Percentiles rank a stretch among this genome's conserved stretches.
These are phyloP conservation scores for Eristalis intricaria DNA, from an alignment of 2,888 invertebrate genomes.

Conservation along the genomic window DNA sequence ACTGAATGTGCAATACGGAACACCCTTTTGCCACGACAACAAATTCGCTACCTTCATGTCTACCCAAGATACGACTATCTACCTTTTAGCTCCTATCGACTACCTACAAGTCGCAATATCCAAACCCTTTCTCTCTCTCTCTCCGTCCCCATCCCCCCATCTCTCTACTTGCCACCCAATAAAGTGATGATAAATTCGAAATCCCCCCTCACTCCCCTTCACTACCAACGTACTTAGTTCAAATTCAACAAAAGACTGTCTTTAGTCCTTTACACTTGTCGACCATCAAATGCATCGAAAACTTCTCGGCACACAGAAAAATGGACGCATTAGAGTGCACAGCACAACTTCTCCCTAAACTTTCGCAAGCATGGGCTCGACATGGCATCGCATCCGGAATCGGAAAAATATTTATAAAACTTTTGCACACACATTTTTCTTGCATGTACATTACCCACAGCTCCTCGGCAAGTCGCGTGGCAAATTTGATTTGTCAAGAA, in stretches of 20 bases:
- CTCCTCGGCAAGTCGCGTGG: constrained; percentile 10
- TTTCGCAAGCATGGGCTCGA: background rate
- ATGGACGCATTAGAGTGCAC: background rate
- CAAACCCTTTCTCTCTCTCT: too few species aligned
- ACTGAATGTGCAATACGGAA: too few species aligned
- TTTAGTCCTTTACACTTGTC: background rate
- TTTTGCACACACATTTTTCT: background rate
- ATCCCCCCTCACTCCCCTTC: too few species aligned
- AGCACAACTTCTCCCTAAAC: background rate
- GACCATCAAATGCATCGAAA: background rate
- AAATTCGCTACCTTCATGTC: too few species aligned
- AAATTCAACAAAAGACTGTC: background rate
- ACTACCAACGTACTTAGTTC: background rate
- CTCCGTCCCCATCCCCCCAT: too few species aligned
- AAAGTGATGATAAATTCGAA: too few species aligned
- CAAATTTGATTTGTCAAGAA: constrained; percentile 34
- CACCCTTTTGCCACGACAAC: too few species aligned
- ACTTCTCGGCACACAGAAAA: too few species aligned
- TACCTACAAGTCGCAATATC: too few species aligned
- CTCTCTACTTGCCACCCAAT: too few species aligned
- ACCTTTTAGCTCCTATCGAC: too few species aligned
- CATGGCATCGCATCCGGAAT: background rate
- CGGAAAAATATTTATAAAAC: background rate
- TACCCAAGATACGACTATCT: too few species aligned
- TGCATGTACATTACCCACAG: background rate